These are phyloP conservation scores for Dinoponera quadriceps DNA, from an alignment of 1,140 invertebrate species.

Conservation along the genomic window DNA sequence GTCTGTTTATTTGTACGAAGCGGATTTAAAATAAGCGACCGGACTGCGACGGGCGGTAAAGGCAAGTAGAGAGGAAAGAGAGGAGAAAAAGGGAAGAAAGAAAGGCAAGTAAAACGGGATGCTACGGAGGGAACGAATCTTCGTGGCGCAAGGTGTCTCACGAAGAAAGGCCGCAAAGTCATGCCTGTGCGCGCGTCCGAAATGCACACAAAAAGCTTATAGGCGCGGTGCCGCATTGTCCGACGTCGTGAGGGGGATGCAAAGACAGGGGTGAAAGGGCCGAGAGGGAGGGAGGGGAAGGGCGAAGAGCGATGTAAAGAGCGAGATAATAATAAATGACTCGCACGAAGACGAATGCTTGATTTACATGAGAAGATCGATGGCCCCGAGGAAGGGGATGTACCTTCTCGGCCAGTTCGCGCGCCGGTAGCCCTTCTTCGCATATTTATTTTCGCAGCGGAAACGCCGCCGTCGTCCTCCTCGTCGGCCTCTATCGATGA, in stretches of 20 bases:
- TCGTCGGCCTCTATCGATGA: background rate
- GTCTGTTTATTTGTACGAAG: slow-evolving; percentile 55
- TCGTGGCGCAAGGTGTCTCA: slow-evolving; percentile 62
- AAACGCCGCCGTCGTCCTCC: background rate
- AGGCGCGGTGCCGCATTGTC: slow-evolving; percentile 59
- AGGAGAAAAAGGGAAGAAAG: background rate
- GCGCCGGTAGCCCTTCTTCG: slow-evolving; percentile 5
- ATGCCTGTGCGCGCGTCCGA: slow-evolving; percentile 54
- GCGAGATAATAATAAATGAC: slow-evolving; percentile 70
- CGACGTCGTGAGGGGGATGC: slow-evolving; percentile 46
- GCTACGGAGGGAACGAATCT: slow-evolving; percentile 40
- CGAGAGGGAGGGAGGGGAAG: background rate
- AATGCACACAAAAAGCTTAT: slow-evolving; percentile 59
- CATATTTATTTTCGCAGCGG: slow-evolving; percentile 52
- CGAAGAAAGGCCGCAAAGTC: slow-evolving; percentile 55
- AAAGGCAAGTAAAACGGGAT: slow-evolving; percentile 30
- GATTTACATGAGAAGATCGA: slow-evolving; percentile 71
- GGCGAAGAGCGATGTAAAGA: slow-evolving; percentile 52
- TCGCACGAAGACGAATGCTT: slow-evolving; percentile 59
- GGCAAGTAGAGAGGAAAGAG: slow-evolving; percentile 1
- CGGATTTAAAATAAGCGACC: slow-evolving; percentile 57
- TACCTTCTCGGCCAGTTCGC: slow-evolving; percentile 41
- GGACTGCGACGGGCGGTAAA: slow-evolving; percentile 41
- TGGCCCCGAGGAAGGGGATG: slow-evolving; percentile 50
- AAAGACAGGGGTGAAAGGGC: slow-evolving; percentile 7